These are phyloP conservation scores for Pseudorhiza aurosa DNA, from an alignment of 30 jellyfish, hydroid and myxozoan species.

Conservation along the genomic window DNA sequence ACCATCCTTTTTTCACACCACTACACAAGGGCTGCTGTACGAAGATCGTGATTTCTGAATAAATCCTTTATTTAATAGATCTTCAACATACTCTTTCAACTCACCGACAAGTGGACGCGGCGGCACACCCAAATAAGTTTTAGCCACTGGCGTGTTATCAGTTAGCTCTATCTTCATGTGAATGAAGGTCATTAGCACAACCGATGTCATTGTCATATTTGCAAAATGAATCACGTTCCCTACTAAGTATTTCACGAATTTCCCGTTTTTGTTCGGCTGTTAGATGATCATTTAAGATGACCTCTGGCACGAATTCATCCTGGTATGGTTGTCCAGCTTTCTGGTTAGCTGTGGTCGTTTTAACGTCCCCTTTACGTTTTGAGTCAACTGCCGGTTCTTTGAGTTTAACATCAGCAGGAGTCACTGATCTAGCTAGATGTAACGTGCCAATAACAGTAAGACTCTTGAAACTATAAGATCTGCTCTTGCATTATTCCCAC, in stretches of 20 bases:
- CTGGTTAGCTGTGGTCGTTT: background rate
- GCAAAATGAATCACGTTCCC: slow-evolving; percentile 22
- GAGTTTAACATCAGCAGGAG: slow-evolving; percentile 6
- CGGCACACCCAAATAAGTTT: slow-evolving; percentile 23
- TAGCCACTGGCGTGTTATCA: slow-evolving; percentile 31
- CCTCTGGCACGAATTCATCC: background rate
- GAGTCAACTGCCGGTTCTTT: background rate
- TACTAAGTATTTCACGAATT: background rate
- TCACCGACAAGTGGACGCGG: slow-evolving; percentile 25
- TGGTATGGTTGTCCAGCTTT: background rate
- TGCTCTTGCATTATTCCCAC: background rate
- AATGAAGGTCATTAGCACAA: slow-evolving; percentile 13
- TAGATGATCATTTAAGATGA: background rate
- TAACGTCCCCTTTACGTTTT: background rate
- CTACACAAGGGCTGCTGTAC: slow-evolving; percentile 33
- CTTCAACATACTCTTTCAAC: slow-evolving; percentile 27
- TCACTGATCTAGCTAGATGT: background rate
- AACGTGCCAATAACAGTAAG: slow-evolving; percentile 1
- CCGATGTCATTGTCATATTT: background rate
- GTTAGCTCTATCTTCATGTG: background rate
- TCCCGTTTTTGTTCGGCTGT: background rate
- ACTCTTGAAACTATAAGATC: background rate
- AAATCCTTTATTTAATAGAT: slow-evolving; percentile 9
- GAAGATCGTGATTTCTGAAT: slow-evolving; percentile 35
- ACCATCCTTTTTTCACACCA: slow-evolving; percentile 29